Evolutionary conservation across 1,140 invertebrate genomes (phyloP).

Genomic region (Zophobas atratus): DNA sequence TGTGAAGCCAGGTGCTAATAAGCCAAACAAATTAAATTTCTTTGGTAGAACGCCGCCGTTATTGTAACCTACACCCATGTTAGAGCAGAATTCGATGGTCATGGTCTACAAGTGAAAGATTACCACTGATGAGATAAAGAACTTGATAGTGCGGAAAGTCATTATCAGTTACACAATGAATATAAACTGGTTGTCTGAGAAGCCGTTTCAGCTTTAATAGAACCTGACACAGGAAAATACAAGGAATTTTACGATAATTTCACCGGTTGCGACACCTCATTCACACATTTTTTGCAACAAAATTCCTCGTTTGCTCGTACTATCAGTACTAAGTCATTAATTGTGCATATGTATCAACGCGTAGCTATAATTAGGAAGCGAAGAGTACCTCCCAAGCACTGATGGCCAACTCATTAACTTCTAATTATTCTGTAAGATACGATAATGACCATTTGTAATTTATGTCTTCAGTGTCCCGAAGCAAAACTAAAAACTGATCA

Average conservation of each 20-base stretch:
- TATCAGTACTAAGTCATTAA: not conserved
- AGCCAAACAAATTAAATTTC: too few species aligned
- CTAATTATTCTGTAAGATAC: slow-evolving; percentile 39
- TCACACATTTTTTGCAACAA: not conserved
- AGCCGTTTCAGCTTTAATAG: not conserved
- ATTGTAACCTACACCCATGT: too few species aligned
- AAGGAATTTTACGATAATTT: not conserved
- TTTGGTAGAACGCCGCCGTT: too few species aligned
- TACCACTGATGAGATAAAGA: not conserved
- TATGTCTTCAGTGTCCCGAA: slow-evolving; percentile 1
- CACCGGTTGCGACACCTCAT: not conserved
- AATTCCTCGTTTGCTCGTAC: too few species aligned
- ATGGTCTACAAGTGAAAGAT: not conserved
- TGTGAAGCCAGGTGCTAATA: too few species aligned
- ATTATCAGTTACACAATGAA: slow-evolving; percentile 2
- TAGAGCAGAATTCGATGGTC: not conserved
- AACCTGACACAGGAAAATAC: not conserved
- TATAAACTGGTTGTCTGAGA: not conserved
- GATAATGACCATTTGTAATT: slow-evolving; percentile 39
- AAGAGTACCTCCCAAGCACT: slow-evolving; percentile 13
- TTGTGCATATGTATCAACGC: not conserved
- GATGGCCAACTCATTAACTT: slow-evolving; percentile 10
- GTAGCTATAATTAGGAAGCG: slow-evolving; percentile 9
- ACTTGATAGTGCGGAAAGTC: slow-evolving; percentile 11
- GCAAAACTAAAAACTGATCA: slow-evolving; percentile 10